Evolutionary conservation across 1,140 invertebrate species (phyloP).

Genomic region (Centruroides vittatus): DNA sequence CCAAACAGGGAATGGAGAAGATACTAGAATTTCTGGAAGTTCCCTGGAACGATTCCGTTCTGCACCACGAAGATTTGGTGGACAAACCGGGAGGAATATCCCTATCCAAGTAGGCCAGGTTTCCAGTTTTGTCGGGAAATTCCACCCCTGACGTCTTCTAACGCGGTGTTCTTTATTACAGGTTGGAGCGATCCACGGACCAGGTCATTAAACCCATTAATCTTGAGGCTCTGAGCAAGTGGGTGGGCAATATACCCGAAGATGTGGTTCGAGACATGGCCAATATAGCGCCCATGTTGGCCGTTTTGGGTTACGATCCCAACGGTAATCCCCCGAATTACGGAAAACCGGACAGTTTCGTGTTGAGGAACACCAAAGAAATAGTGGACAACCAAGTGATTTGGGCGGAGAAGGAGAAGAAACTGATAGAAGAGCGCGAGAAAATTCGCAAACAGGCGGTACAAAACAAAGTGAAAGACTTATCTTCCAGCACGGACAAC

Average conservation of each 20-base stretch:
- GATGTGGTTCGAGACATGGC: constrained; percentile 84
- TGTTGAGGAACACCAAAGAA: constrained; percentile 61
- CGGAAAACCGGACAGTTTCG: constrained; percentile 66
- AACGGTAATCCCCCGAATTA: constrained; percentile 86
- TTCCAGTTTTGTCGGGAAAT: background rate
- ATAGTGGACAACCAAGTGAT: constrained; percentile 32
- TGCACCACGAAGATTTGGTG: constrained; percentile 95
- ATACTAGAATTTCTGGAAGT: constrained; percentile 84
- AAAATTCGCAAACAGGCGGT: constrained; percentile 6
- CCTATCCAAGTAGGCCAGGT: constrained; percentile 55
- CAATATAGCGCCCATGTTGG: constrained; percentile 81
- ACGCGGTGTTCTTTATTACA: constrained; percentile 33
- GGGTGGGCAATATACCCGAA: constrained; percentile 82
- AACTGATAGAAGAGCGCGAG: constrained; percentile 23
- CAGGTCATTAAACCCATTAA: constrained; percentile 98
- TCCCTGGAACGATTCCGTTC: constrained; percentile 87
- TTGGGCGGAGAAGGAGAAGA: constrained; percentile 30
- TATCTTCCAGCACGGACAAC: too few relatives aligned
- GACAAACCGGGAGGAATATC: constrained; percentile 86
- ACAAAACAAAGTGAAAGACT: background rate
- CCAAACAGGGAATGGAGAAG: constrained; percentile 70
- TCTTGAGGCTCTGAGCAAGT: constrained; percentile 87
- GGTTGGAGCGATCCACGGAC: constrained; percentile 92
- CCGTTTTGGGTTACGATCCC: constrained; percentile 80
- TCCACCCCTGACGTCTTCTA: too few relatives aligned